Percentiles rank a stretch among this genome's conserved stretches.
Conservation (phyloP, 2,797 vertebrate genomes). For the Lagorchestes hirsutus region DNA sequence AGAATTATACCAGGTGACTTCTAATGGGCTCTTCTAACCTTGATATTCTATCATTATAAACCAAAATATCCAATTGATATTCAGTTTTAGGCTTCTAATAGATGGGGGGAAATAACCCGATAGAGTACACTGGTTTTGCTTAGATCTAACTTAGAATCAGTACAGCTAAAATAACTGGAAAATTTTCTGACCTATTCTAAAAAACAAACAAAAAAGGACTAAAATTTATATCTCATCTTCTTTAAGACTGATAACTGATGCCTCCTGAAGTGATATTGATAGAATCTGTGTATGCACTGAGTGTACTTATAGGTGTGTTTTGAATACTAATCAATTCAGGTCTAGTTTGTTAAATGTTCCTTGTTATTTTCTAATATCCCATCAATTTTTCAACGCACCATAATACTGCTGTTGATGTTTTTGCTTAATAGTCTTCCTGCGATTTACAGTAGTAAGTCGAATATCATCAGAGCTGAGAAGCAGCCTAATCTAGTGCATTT, state of each 20-base stretch:
- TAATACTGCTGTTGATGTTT: neutral
- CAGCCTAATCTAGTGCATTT: neutral
- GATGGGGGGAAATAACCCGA: neutral
- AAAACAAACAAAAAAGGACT: neutral
- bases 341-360: neutral
- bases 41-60: neutral
- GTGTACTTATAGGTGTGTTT: constrained; percentile 28
- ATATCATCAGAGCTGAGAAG: neutral
- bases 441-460: neutral
- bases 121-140: neutral
- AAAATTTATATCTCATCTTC: neutral
- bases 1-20: neutral
- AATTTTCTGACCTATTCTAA: neutral
- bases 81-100: neutral
- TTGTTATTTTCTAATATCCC: neutral
- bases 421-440: neutral
- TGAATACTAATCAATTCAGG: constrained; percentile 10
- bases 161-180: neutral
- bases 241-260: neutral
- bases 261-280: neutral
- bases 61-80: neutral
- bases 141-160: neutral
- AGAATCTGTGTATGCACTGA: neutral
- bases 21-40: neutral
- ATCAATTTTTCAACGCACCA: neutral